These are phyloP conservation scores for Genyomyrus donnyi DNA, from an alignment of 2,113 vertebrate genomes.

Conservation along the genomic window DNA sequence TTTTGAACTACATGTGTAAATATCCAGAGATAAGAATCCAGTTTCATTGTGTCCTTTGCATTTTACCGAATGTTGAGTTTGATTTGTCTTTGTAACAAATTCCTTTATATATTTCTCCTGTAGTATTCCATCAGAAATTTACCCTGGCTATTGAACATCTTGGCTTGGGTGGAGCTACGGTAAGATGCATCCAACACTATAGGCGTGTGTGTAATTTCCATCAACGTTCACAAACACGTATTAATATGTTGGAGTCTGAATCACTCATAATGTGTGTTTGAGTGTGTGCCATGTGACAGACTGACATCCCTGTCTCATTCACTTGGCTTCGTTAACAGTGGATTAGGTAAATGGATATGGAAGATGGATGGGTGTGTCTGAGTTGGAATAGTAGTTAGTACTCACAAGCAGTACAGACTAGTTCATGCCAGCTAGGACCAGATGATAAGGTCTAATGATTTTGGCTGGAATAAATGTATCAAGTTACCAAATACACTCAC, in stretches of 20 bases:
- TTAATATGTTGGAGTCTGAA: background rate
- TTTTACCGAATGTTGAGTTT: background rate
- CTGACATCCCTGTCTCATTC: background rate
- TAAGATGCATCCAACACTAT: background rate
- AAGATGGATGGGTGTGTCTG: background rate
- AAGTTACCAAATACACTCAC: background rate
- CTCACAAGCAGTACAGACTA: background rate
- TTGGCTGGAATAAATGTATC: background rate
- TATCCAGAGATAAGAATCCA: background rate
- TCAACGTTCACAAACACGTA: background rate
- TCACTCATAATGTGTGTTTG: background rate
- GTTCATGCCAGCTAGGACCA: background rate
- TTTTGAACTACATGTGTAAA: background rate
- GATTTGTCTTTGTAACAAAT: background rate
- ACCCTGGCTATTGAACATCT: background rate
- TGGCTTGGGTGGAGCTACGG: background rate
- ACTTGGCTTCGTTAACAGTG: background rate
- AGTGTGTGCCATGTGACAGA: background rate
- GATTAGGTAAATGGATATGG: background rate
- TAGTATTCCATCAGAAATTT: background rate
- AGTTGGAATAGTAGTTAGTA: background rate
- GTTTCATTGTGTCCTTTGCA: background rate
- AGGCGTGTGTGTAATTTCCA: background rate
- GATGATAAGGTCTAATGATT: background rate
- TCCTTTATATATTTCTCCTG: background rate